Conservation (phyloP, 2,888 invertebrate genomes). For the Leptinotarsa haldemani region DNA sequence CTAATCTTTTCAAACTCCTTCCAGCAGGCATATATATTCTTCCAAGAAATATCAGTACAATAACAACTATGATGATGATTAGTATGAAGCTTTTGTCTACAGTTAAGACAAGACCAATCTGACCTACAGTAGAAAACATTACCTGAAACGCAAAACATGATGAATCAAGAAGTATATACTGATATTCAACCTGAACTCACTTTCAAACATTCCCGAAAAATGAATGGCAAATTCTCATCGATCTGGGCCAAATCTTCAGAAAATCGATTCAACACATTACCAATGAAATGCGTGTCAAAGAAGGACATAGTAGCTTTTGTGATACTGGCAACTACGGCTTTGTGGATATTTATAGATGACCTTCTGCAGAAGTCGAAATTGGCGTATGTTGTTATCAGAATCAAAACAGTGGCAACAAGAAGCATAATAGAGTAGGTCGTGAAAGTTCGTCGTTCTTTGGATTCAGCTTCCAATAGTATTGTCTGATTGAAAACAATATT, state of each 20-base stretch:
- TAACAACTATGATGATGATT: conserved; percentile 46
- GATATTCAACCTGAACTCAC: conserved; percentile 40
- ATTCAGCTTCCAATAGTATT: conserved; percentile 12
- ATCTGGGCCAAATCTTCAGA: conserved; percentile 56
- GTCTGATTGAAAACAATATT: not conserved
- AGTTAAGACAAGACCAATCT: conserved; percentile 44
- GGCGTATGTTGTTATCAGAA: conserved; percentile 62
- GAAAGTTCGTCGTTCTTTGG: conserved; percentile 24
- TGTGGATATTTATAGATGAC: conserved; percentile 68
- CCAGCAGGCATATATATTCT: conserved; percentile 53
- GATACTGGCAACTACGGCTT: conserved; percentile 51
- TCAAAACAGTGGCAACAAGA: conserved; percentile 32
- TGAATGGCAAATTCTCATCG: conserved; percentile 54
- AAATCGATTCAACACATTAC: conserved; percentile 57
- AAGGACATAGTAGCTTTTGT: conserved; percentile 55
- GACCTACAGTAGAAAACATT: conserved; percentile 44
- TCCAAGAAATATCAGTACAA: conserved; percentile 47
- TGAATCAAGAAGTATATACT: too few relatives aligned
- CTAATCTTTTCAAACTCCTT: conserved; percentile 55
- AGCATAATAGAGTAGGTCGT: conserved; percentile 41
- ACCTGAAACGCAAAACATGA: conserved; percentile 40
- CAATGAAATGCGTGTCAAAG: conserved; percentile 57
- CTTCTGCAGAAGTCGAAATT: conserved; percentile 81
- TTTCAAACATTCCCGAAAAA: conserved; percentile 47
- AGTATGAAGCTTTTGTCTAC: conserved; percentile 51